These are phyloP conservation scores for Rhinoptilus africanus DNA, from an alignment of 2,113 vertebrate genomes.

Conservation along the genomic window DNA sequence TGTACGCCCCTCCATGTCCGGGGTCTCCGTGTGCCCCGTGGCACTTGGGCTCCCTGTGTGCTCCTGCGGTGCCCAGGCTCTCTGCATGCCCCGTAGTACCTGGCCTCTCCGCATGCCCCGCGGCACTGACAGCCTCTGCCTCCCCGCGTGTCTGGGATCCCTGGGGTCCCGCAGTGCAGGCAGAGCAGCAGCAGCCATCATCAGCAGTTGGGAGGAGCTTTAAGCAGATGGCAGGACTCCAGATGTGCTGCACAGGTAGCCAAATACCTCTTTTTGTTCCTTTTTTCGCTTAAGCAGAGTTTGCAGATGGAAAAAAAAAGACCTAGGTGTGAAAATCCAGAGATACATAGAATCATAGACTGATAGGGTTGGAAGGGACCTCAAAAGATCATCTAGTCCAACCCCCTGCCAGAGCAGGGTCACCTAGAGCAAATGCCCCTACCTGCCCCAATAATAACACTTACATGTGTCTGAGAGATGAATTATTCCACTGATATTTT, in stretches of 20 bases:
- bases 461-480: fast-evolving
- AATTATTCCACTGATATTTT: not conserved
- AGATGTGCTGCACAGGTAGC: not conserved
- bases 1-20: not conserved
- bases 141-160: fast-evolving
- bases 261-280: not conserved
- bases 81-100: not conserved
- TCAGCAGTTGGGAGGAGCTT: not conserved
- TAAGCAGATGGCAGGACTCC: not conserved
- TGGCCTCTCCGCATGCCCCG: not conserved
- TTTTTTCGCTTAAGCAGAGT: not conserved
- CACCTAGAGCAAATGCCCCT: fast-evolving
- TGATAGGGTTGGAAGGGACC: too few species aligned
- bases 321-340: not conserved
- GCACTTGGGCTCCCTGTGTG: fast-evolving
- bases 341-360: too few species aligned
- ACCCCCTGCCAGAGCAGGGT: too few species aligned
- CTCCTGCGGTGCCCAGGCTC: not conserved
- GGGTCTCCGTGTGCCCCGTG: too few species aligned
- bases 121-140: fast-evolving
- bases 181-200: not conserved
- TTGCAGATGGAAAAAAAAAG: not conserved
- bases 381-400: too few species aligned
- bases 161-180: not conserved
- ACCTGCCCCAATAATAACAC: fast-evolving